phyloP scores from a whole-genome alignment of 2,888 invertebrate genomes.

The Norana najaformis region DNA sequence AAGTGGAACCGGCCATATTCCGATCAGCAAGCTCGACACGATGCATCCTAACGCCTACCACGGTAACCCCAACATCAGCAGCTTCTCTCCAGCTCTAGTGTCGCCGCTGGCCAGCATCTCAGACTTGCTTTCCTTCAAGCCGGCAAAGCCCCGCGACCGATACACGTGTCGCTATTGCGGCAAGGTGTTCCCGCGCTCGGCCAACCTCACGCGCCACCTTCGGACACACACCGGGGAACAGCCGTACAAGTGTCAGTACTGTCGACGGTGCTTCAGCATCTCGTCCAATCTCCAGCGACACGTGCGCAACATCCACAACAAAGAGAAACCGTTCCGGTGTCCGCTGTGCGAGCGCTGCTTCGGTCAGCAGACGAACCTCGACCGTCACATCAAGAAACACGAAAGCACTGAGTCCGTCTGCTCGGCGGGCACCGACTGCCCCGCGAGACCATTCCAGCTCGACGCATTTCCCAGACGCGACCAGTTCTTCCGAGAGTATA shows the following conservation, averaged over 20 bases:
- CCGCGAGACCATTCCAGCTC: neutral
- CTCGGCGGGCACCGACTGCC: neutral
- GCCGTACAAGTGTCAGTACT: conserved; percentile 80
- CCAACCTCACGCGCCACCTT: conserved; percentile 92
- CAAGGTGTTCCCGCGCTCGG: conserved; percentile 91
- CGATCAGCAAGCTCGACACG: conserved; percentile 97
- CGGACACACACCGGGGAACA: conserved; percentile 95
- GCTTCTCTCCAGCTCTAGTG: neutral
- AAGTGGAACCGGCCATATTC: conserved; percentile 68
- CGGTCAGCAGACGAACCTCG: conserved; percentile 97
- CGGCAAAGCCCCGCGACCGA: neutral
- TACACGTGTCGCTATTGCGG: conserved; percentile 97
- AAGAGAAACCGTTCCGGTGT: conserved; percentile 89
- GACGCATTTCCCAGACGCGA: neutral
- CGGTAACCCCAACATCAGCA: neutral
- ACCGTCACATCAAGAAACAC: conserved; percentile 87
- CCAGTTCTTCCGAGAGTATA: neutral
- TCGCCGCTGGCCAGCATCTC: conserved; percentile 9
- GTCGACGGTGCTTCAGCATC: conserved; percentile 95
- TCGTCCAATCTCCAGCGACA: conserved; percentile 95
- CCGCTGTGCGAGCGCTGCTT: conserved; percentile 92
- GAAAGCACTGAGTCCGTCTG: too few species aligned
- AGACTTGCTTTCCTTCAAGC: neutral
- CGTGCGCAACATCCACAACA: conserved; percentile 96
- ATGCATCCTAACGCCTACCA: conserved; percentile 76